Conservation (phyloP, 2,888 invertebrate species). For the Mimumesa dahlbomi region DNA sequence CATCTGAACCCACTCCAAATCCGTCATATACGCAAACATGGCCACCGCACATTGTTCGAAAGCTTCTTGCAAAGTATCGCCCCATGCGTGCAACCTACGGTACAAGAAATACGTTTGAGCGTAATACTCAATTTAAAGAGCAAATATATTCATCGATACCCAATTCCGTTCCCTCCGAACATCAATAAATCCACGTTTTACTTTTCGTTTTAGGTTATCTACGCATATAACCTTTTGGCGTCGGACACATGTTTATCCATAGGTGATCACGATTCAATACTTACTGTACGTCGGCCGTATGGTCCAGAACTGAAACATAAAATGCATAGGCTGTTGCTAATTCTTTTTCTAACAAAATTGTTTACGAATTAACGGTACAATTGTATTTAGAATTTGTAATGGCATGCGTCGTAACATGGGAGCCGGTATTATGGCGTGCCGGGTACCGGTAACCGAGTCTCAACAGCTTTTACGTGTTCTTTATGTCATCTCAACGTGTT, state of each 20-base stretch:
- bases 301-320: conserved; percentile 91
- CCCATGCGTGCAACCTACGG: conserved; percentile 94
- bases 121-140: neutral
- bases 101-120: neutral
- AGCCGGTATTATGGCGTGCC: conserved; percentile 30
- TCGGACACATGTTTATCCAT: too few species aligned
- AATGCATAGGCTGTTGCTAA: neutral
- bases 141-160: too few species aligned
- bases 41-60: conserved; percentile 97
- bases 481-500: neutral
- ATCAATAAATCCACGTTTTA: neutral
- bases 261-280: conserved; percentile 77
- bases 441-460: conserved; percentile 22
- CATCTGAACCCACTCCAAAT: conserved; percentile 91
- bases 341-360: neutral
- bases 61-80: conserved; percentile 90
- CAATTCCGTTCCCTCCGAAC: neutral
- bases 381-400: neutral
- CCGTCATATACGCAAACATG: conserved; percentile 99
- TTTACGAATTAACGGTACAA: neutral
- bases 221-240: conserved; percentile 51
- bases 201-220: conserved; percentile 49
- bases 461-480: neutral
- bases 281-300: conserved; percentile 99
- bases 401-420: conserved; percentile 42